Evolutionary conservation across 2,888 invertebrate genomes (phyloP).

Genomic region (Dryococelus australis): DNA sequence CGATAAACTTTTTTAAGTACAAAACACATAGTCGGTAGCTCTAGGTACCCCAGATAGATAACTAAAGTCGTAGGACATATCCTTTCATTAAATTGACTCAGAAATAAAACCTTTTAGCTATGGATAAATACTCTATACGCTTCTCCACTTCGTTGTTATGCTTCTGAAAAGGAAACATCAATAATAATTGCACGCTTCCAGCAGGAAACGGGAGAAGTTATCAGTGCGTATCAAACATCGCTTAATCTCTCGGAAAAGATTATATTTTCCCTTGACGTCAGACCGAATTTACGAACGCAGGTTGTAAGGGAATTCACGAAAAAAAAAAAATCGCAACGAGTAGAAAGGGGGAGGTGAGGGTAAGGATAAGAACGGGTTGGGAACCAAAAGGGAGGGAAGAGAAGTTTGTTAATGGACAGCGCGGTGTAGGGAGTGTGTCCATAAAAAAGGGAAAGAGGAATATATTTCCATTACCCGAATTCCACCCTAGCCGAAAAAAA

Average conservation of each 20-base stretch:
- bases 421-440: not conserved
- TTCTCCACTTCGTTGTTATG: no score
- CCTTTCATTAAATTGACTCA: no score
- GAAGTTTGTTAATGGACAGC: constrained; percentile 16
- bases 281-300: not conserved
- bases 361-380: not conserved
- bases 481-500: not conserved
- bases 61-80: no score
- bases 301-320: not conserved
- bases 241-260: constrained; percentile 6
- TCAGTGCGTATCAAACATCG: not conserved
- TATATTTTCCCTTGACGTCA: not conserved
- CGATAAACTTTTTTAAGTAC: no score
- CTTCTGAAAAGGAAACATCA: no score
- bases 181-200: not conserved
- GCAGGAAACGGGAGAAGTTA: not conserved
- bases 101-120: no score
- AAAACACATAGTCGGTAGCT: no score
- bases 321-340: no score
- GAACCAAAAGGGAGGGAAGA: not conserved
- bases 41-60: no score
- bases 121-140: no score
- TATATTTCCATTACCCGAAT: not conserved
- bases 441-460: not conserved
- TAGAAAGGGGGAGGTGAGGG: not conserved